These are phyloP conservation scores for Temnothorax curvispinosus DNA, from an alignment of 1,140 invertebrate genomes.

Conservation along the genomic window DNA sequence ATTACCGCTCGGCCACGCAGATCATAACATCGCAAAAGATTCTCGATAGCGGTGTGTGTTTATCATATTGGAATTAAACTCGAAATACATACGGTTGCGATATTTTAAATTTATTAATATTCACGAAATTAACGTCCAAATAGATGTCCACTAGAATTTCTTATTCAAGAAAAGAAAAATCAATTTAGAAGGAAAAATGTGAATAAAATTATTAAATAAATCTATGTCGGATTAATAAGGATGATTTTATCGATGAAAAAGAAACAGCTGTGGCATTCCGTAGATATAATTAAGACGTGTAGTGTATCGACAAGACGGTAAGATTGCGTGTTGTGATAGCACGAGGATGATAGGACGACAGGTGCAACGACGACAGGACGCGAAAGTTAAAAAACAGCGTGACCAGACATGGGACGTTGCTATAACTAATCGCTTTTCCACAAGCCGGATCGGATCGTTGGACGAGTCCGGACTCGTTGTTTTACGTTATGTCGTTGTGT, in stretches of 20 bases:
- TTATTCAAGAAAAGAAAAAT: neutral
- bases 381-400: conserved; percentile 11
- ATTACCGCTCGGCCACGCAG: conserved; percentile 6
- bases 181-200: neutral
- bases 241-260: neutral
- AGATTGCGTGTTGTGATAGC: conserved; percentile 1
- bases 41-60: neutral
- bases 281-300: conserved; percentile 23
- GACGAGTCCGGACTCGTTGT: conserved; percentile 1
- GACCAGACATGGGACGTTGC: neutral
- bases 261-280: neutral
- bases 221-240: neutral
- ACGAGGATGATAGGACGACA: conserved; percentile 11
- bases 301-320: neutral
- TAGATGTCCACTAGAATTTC: neutral
- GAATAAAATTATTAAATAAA: neutral
- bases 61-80: neutral
- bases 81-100: neutral
- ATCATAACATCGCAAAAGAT: neutral
- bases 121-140: neutral
- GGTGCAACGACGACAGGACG: neutral
- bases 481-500: conserved; percentile 2
- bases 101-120: neutral
- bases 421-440: conserved; percentile 10
- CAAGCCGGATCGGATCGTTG: neutral